phyloP scores from a whole-genome alignment of 2,888 invertebrate species.

The Allygus modestus region DNA sequence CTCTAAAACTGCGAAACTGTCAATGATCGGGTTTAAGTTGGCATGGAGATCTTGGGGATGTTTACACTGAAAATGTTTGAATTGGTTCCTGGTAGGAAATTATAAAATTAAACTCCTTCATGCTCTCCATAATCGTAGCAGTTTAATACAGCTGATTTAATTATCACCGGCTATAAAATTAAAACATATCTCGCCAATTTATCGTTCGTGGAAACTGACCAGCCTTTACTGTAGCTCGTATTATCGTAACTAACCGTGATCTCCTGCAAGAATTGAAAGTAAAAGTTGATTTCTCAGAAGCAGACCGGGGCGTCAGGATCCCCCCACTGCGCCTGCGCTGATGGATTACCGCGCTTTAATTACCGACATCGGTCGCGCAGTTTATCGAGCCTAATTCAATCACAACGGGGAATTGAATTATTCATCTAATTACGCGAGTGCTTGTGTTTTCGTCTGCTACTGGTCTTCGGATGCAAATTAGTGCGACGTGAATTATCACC shows the following conservation, averaged over 20 bases:
- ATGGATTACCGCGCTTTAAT: neutral
- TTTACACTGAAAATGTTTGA: too few relatives aligned
- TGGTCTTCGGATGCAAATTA: constrained; percentile 24
- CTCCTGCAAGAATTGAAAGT: constrained; percentile 15
- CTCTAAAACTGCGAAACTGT: too few relatives aligned
- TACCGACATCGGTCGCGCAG: constrained; percentile 13
- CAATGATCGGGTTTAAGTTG: too few relatives aligned
- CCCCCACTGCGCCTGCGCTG: too few relatives aligned
- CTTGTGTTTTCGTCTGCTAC: constrained; percentile 21
- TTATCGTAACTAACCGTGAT: constrained; percentile 2
- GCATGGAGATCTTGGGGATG: too few relatives aligned
- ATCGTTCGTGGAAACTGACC: neutral
- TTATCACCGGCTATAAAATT: neutral
- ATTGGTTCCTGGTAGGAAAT: too few relatives aligned
- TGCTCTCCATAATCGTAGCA: too few relatives aligned
- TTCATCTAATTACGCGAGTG: constrained; percentile 25
- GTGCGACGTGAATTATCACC: neutral
- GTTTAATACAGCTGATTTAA: neutral
- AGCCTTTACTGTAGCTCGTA: neutral
- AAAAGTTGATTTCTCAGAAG: constrained; percentile 26
- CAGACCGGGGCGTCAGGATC: neutral
- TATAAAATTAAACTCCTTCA: too few relatives aligned
- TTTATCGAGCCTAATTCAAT: constrained; percentile 45
- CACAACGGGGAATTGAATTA: constrained; percentile 20
- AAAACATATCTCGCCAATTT: neutral